Percentiles rank a stretch among this genome's conserved stretches.
Conservation (phyloP, 2,113 vertebrate species). For the Apeltes quadracus region DNA sequence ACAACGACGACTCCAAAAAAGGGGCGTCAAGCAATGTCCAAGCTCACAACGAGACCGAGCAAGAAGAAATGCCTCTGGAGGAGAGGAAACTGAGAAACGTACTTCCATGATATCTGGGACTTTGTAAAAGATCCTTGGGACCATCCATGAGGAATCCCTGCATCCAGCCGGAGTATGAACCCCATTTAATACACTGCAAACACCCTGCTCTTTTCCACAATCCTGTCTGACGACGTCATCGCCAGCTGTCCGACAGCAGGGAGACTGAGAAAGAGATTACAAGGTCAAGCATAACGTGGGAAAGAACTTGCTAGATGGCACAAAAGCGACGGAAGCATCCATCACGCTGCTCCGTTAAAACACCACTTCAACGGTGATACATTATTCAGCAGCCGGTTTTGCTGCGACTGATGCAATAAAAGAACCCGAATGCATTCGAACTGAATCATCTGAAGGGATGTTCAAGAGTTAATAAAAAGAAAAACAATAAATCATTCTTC, state of each 20-base stretch:
- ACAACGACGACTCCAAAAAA: not conserved
- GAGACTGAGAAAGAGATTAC: constrained; percentile 16
- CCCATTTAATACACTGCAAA: constrained; percentile 10
- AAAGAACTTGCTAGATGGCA: too few species aligned
- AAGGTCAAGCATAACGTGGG: constrained; percentile 28
- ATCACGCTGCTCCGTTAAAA: not conserved
- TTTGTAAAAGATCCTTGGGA: constrained; percentile 6
- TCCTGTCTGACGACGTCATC: too few species aligned
- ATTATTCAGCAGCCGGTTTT: not conserved
- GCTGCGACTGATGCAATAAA: constrained; percentile 30
- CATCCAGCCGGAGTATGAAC: constrained; percentile 19
- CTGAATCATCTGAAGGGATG: constrained; percentile 7
- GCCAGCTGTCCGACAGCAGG: too few species aligned
- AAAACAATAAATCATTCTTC: not conserved
- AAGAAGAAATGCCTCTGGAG: not conserved
- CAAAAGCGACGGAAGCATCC: not conserved
- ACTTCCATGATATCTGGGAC: not conserved
- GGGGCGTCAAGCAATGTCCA: not conserved
- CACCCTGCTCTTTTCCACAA: constrained; percentile 3
- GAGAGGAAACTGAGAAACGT: constrained; percentile 14
- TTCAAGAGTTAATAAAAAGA: not conserved
- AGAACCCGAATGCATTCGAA: constrained; percentile 26
- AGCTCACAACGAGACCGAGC: not conserved
- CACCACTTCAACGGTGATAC: not conserved
- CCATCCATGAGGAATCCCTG: constrained; percentile 6